A percentile compares a stretch with the other conserved stretches of the same genome.
Conservation (phyloP, 2,888 invertebrate species). For the Beris morrisii region DNA sequence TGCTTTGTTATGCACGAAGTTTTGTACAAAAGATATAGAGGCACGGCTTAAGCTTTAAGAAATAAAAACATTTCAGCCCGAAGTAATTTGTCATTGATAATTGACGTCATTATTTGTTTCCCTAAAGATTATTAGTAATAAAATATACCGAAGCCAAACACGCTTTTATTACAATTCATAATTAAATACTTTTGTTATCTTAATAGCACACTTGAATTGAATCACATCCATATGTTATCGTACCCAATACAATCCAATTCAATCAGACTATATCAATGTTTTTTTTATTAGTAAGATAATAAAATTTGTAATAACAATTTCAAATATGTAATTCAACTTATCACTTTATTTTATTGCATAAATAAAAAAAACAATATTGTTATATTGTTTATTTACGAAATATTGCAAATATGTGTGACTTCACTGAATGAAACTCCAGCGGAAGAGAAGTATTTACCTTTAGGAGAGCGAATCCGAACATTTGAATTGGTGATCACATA, state of each 20-base stretch:
- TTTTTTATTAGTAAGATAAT: too few relatives aligned
- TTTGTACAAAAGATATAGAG: too few relatives aligned
- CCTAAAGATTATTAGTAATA: not conserved
- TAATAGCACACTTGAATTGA: not conserved
- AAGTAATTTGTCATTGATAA: not conserved
- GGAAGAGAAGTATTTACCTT: too few relatives aligned
- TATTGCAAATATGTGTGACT: too few relatives aligned
- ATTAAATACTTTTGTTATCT: conserved; percentile 1
- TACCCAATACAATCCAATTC: not conserved
- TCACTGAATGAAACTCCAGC: too few relatives aligned
- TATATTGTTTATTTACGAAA: not conserved
- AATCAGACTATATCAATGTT: too few relatives aligned
- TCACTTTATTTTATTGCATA: not conserved
- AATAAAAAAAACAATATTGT: not conserved
- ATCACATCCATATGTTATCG: conserved; percentile 3
- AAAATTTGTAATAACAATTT: too few relatives aligned
- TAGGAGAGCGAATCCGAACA: too few relatives aligned
- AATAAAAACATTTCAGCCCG: too few relatives aligned
- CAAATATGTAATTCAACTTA: not conserved
- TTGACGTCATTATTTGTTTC: not conserved
- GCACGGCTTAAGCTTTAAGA: too few relatives aligned
- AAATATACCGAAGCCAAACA: not conserved
- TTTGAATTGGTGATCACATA: too few relatives aligned
- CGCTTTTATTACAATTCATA: not conserved
- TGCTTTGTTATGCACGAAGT: too few relatives aligned